These are phyloP conservation scores for Ephestia elutella DNA, from an alignment of 1,140 invertebrate species.

Conservation along the genomic window DNA sequence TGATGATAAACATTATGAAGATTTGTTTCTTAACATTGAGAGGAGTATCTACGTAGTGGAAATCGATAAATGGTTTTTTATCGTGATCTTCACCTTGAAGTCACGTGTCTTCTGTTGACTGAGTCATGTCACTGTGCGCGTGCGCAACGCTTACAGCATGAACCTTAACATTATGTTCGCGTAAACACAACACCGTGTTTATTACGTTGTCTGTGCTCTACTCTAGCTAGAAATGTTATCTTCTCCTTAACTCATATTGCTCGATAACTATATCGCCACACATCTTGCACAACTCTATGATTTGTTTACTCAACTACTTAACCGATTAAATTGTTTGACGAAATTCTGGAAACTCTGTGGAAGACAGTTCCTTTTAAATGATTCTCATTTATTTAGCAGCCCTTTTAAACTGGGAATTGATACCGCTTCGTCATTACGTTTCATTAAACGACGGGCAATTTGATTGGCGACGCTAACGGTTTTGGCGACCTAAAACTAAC, in stretches of 20 bases:
- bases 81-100: constrained; percentile 7
- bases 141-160: neutral
- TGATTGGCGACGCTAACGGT: neutral
- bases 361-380: neutral
- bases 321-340: neutral
- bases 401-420: neutral
- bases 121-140: neutral
- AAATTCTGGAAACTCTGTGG: neutral
- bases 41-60: neutral
- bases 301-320: neutral
- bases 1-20: neutral
- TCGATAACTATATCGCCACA: neutral
- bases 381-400: neutral
- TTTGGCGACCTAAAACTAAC: neutral
- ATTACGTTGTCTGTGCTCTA: neutral
- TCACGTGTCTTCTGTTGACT: constrained; percentile 5
- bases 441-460: too few relatives aligned
- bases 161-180: neutral
- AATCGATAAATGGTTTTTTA: constrained; percentile 3
- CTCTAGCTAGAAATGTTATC: neutral
- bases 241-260: neutral
- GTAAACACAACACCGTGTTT: neutral
- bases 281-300: neutral
- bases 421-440: neutral
- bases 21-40: neutral